These are phyloP conservation scores for Gorsachius magnificus DNA, from an alignment of 2,797 vertebrate genomes.

Conservation along the genomic window DNA sequence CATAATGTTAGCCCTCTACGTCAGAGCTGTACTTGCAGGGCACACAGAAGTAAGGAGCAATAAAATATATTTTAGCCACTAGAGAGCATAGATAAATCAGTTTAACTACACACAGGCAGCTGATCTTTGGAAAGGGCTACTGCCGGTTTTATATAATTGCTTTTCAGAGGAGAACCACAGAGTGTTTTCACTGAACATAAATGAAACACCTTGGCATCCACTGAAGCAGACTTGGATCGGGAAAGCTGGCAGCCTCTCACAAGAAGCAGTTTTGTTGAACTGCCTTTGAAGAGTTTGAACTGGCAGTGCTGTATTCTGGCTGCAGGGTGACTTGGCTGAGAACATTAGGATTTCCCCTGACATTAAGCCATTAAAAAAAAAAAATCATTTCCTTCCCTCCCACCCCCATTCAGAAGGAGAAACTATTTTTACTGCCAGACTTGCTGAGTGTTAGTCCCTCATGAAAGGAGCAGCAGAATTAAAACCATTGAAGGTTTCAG, in stretches of 20 bases:
- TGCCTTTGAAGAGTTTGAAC: slow-evolving; percentile 58
- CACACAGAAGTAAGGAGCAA: neutral
- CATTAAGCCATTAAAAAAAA: slow-evolving; percentile 3
- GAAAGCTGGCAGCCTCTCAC: slow-evolving; percentile 38
- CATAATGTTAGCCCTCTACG: neutral
- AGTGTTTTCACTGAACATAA: slow-evolving; percentile 24
- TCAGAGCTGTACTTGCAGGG: neutral
- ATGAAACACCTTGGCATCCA: slow-evolving; percentile 60
- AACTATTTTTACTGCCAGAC: slow-evolving; percentile 23
- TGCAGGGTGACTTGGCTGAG: slow-evolving; percentile 49
- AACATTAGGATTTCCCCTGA: slow-evolving; percentile 54
- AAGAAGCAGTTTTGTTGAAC: slow-evolving; percentile 58
- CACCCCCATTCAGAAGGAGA: slow-evolving; percentile 11
- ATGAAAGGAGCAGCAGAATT: slow-evolving; percentile 23
- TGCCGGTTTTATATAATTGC: neutral
- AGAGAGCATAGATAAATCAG: neutral
- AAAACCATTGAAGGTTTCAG: neutral
- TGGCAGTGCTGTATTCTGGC: slow-evolving; percentile 55
- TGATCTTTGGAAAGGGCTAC: slow-evolving; percentile 10
- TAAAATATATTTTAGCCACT: neutral
- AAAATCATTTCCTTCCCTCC: neutral
- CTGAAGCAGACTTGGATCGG: neutral
- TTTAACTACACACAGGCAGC: neutral
- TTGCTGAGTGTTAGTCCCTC: slow-evolving; percentile 6
- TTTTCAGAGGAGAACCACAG: slow-evolving; percentile 18